phyloP scores from a whole-genome alignment of 35 echinoderm and acorn worm genomes.

The Hemicentrotus pulcherrimus region DNA sequence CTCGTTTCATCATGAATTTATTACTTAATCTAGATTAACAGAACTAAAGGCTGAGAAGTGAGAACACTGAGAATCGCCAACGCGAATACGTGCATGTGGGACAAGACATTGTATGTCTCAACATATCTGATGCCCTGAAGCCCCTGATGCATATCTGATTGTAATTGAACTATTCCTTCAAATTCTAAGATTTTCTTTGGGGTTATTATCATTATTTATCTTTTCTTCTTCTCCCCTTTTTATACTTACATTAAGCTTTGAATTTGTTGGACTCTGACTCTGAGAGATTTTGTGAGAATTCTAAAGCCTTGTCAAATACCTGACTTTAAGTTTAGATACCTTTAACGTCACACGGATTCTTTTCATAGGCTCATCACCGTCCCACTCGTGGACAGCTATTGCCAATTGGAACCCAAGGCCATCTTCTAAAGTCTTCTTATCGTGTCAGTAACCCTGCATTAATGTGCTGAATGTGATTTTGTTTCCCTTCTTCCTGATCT shows the following conservation, averaged over 20 bases:
- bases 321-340: background rate
- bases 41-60: too few species aligned
- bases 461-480: slow-evolving; percentile 19
- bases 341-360: background rate
- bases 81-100: too few species aligned
- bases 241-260: background rate
- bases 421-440: background rate
- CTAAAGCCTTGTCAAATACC: background rate
- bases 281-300: background rate
- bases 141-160: background rate
- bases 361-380: background rate
- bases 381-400: background rate
- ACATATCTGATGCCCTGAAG: background rate
- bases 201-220: too few species aligned
- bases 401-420: background rate
- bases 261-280: background rate
- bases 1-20: too few species aligned
- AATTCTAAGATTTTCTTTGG: background rate
- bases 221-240: too few species aligned
- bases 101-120: too few species aligned
- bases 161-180: background rate
- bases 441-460: background rate
- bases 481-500: background rate
- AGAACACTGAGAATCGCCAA: too few species aligned
- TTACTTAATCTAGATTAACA: too few species aligned